A percentile compares a stretch with the other conserved stretches of the same genome.
These are phyloP conservation scores for Drosophila nigritarsus DNA, from an alignment of 2,888 invertebrate species.

Conservation along the genomic window DNA sequence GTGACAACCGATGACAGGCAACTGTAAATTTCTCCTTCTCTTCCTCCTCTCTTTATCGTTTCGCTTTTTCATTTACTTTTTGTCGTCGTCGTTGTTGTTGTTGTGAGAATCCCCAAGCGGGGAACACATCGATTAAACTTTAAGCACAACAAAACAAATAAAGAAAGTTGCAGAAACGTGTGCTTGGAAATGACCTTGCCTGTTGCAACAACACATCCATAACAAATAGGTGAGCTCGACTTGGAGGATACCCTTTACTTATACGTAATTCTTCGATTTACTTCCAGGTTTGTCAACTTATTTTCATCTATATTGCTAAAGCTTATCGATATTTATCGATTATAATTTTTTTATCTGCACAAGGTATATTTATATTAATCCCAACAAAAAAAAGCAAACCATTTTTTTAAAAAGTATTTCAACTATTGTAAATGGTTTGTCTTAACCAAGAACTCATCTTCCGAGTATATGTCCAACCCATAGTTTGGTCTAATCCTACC, in stretches of 20 bases:
- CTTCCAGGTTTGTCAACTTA: neutral
- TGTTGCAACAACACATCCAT: constrained; percentile 20
- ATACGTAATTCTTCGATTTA: neutral
- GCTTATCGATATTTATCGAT: neutral
- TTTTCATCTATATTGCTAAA: neutral
- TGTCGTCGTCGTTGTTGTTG: constrained; percentile 5
- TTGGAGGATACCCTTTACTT: neutral
- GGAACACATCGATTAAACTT: constrained; percentile 58
- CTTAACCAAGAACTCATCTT: neutral
- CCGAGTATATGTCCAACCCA: neutral
- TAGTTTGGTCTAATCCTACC: neutral
- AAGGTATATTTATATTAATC: neutral
- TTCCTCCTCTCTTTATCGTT: neutral
- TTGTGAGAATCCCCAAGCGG: constrained; percentile 7
- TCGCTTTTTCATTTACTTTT: constrained; percentile 13
- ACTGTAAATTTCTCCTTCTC: constrained; percentile 14
- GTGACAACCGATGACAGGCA: constrained; percentile 78
- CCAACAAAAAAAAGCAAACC: neutral
- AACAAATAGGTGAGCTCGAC: neutral
- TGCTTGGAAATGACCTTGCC: constrained; percentile 25
- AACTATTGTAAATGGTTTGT: neutral
- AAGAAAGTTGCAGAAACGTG: constrained; percentile 19
- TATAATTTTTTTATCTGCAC: neutral
- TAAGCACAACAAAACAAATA: constrained; percentile 28
- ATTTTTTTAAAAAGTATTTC: neutral